phyloP scores from a whole-genome alignment of 2,797 vertebrate genomes.

The Anabacerthia variegaticeps region DNA sequence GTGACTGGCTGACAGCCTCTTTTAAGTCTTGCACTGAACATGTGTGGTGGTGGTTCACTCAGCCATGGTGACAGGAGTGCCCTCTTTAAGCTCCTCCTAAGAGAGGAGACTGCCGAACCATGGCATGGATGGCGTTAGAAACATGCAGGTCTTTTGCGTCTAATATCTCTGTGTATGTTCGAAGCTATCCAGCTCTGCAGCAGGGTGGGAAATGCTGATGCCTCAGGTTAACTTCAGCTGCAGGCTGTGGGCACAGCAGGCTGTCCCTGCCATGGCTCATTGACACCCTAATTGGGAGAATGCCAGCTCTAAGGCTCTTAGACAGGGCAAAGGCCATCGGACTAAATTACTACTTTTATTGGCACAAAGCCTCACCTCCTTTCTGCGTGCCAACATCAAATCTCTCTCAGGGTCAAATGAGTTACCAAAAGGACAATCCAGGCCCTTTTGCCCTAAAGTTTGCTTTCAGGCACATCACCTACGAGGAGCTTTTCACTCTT shows the following conservation, averaged over 20 bases:
- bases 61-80: background rate
- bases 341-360: background rate
- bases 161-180: background rate
- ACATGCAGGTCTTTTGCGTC: background rate
- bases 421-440: background rate
- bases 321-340: background rate
- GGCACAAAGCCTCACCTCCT: background rate
- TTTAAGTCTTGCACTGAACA: background rate
- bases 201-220: background rate
- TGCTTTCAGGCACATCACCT: background rate
- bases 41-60: background rate
- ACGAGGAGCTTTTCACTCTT: background rate
- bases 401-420: background rate
- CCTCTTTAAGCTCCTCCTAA: background rate
- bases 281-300: background rate
- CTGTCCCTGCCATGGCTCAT: background rate
- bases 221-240: background rate
- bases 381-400: background rate
- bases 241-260: background rate
- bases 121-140: accelerated
- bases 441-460: background rate
- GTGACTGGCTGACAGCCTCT: background rate
- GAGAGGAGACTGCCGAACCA: background rate
- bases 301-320: background rate
- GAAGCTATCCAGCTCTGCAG: background rate